Percentiles rank a stretch among this genome's conserved stretches.
Evolutionary conservation across 2,113 vertebrate species (phyloP).

Genomic region (Triplophysa rosa): DNA sequence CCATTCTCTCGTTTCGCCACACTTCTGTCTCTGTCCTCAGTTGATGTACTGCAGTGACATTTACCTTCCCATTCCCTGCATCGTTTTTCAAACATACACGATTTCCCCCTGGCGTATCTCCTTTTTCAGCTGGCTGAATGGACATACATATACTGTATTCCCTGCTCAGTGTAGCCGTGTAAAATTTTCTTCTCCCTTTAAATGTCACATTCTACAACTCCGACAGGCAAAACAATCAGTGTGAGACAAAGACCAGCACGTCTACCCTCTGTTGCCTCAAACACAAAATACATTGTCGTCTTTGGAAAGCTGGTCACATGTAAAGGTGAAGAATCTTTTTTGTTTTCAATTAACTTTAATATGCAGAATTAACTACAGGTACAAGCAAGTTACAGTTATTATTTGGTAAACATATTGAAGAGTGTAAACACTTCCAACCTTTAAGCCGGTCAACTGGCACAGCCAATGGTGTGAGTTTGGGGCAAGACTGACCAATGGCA

Average conservation of each 20-base stretch:
- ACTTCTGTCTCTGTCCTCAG: slow-evolving; percentile 12
- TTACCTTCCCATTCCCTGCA: slow-evolving; percentile 33
- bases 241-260: slow-evolving; percentile 14
- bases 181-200: slow-evolving; percentile 26
- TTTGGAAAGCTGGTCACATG: not conserved
- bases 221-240: slow-evolving; percentile 21
- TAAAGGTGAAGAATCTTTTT: no score
- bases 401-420: no score
- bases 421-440: no score
- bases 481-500: no score
- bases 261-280: no score
- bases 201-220: slow-evolving; percentile 28
- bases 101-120: slow-evolving; percentile 13
- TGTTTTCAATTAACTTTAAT: no score
- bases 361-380: no score
- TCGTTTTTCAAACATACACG: slow-evolving; percentile 35
- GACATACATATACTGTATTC: not conserved
- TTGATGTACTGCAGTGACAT: slow-evolving; percentile 35
- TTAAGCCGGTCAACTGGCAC: no score
- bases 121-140: slow-evolving; percentile 1
- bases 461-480: no score
- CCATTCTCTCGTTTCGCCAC: not conserved
- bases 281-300: not conserved
- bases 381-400: no score
- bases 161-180: not conserved